Conservation (phyloP, 2,888 invertebrate species). For the Cheilosia scutellata region DNA sequence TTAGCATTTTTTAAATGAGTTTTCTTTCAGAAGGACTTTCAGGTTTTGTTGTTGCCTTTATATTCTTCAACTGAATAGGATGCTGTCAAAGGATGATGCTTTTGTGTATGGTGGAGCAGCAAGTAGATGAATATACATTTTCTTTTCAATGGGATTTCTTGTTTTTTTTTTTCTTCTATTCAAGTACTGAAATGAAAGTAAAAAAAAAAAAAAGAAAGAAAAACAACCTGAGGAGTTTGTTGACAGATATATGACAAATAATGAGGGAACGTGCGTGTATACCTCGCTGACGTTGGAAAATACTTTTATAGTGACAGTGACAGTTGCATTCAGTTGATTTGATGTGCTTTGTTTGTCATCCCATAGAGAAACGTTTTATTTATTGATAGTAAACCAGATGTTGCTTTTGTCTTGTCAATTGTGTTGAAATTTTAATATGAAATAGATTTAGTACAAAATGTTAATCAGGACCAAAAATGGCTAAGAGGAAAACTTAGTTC, state of each 20-base stretch:
- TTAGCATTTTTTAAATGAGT: conserved; percentile 65
- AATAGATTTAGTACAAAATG: not conserved
- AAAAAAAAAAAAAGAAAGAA: not conserved
- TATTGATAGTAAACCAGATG: conserved; percentile 32
- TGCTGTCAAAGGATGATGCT: conserved; percentile 45
- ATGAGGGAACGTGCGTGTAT: not conserved
- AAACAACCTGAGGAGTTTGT: conserved; percentile 42
- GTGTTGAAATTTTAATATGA: conserved; percentile 13
- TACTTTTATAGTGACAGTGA: not conserved
- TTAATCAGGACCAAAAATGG: conserved; percentile 11
- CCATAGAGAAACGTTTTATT: conserved; percentile 33
- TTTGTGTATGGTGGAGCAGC: conserved; percentile 15
- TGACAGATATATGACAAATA: conserved; percentile 43
- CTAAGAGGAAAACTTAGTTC: not conserved
- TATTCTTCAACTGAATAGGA: conserved; percentile 47
- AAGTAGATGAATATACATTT: conserved; percentile 24
- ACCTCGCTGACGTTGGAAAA: not conserved
- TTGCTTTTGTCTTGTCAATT: conserved; percentile 31
- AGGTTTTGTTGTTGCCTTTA: conserved; percentile 17
- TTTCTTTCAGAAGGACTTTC: conserved; percentile 53
- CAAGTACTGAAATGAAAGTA: not conserved
- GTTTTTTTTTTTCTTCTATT: conserved; percentile 18
- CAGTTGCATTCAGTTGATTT: conserved; percentile 27
- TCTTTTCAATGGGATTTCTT: conserved; percentile 38
- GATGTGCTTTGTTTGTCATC: conserved; percentile 14